phyloP scores from a whole-genome alignment of 2,113 vertebrate genomes.

The Ibidorhyncha struthersii region DNA sequence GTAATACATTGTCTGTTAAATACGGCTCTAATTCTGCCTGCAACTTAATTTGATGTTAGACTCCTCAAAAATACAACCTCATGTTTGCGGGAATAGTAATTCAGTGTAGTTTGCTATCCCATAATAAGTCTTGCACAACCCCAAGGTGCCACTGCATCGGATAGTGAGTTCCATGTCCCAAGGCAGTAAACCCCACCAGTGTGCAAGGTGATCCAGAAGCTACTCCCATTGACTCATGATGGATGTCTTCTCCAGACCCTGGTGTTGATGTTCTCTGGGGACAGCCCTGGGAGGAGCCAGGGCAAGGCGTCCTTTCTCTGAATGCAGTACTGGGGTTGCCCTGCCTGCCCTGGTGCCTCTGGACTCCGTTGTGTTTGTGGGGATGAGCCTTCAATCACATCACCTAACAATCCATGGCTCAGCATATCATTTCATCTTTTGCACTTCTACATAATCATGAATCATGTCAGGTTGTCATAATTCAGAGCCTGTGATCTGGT shows the following conservation, averaged over 20 bases:
- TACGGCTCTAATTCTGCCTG: neutral
- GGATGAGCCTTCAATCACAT: neutral
- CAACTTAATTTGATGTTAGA: neutral
- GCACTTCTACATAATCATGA: neutral
- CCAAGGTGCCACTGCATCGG: neutral
- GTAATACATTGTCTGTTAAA: neutral
- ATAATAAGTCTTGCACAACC: neutral
- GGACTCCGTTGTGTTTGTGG: accelerated
- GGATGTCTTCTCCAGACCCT: neutral
- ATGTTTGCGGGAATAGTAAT: neutral
- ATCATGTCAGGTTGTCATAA: neutral
- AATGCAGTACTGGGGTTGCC: neutral
- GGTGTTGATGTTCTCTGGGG: neutral
- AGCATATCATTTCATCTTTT: neutral
- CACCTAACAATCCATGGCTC: neutral
- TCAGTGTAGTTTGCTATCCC: neutral
- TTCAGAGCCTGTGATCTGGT: neutral
- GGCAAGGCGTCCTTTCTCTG: neutral
- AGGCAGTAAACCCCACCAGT: neutral
- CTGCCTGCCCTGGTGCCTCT: neutral
- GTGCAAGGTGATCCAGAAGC: neutral
- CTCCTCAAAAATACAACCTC: neutral
- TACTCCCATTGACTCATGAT: neutral
- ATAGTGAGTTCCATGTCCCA: neutral
- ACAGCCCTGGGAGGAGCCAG: neutral